Percentiles rank a stretch among this genome's conserved stretches.
These are phyloP conservation scores for Peromyscus melanophrys DNA, from an alignment of 2,797 vertebrate species.

Conservation along the genomic window DNA sequence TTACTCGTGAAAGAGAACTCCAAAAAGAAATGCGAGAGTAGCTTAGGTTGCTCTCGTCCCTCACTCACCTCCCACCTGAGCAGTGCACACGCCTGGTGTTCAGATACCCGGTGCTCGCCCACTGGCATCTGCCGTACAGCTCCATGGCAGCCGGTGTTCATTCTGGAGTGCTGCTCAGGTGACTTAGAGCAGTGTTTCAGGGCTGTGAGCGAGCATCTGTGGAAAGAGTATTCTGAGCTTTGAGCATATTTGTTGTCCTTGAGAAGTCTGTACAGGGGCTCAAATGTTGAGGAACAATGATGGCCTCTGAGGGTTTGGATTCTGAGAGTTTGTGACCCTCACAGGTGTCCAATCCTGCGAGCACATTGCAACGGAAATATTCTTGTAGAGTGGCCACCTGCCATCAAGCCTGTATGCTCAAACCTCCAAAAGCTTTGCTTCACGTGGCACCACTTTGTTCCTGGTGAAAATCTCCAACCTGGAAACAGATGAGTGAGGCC, in stretches of 20 bases:
- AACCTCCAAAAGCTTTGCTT: neutral
- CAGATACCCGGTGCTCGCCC: neutral
- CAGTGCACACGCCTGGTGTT: neutral
- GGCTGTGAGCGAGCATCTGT: slow-evolving; percentile 18
- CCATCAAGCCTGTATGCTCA: neutral
- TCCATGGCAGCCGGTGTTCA: slow-evolving; percentile 14
- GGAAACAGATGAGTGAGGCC: neutral
- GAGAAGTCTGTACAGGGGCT: neutral
- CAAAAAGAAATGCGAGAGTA: slow-evolving; percentile 75
- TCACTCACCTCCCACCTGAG: neutral
- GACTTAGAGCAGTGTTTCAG: slow-evolving; percentile 27
- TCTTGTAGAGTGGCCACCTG: neutral
- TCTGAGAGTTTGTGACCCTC: neutral
- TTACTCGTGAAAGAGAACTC: slow-evolving; percentile 86
- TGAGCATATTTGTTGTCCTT: neutral
- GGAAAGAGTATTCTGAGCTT: neutral
- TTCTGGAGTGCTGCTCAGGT: neutral
- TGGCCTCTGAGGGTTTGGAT: neutral
- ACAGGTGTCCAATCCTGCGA: no score
- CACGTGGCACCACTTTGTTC: neutral
- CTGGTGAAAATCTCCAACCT: slow-evolving; percentile 7
- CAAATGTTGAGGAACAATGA: neutral
- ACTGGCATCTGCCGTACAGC: neutral
- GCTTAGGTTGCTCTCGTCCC: neutral
- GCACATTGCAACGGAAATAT: neutral